Evolutionary conservation across 2,797 vertebrate genomes (phyloP), one percentile per base, ranked within the genome.

Genomic region (Chanos chanos): DNA sequence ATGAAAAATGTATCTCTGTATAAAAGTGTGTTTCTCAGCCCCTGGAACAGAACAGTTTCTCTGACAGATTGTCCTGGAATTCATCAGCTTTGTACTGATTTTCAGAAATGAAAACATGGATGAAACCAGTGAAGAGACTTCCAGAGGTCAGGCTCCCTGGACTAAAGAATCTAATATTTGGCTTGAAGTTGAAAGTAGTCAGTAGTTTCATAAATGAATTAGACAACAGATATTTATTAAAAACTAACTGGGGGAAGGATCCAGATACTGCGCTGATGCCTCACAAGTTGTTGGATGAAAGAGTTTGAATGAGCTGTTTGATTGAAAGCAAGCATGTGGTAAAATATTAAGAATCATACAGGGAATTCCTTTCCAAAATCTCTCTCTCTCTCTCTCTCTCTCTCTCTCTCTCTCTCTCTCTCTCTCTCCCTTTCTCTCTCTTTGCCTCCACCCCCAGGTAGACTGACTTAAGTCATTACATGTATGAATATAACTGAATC

Each of bases 241-340:
- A 52, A 59, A 49, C 33, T 12, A n/a, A n/a, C n/a, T n/a, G n/a
- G n/a, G n/a, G n/a, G n/a, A n/a, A n/a, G n/a, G n/a, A n/a, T n/a
- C n/a, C n/a, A n/a, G n/a, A n/a, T n/a, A n/a, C n/a, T n/a, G n/a
- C n/a, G n/a, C n/a, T n/a, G n/a, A n/a, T n/a, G n/a, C n/a, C n/a
- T n/a, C n/a, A n/a, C 59, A 68, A 66, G 63, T 74, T 61, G 37
- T 55, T 55, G 70, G 74, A 76, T 76, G 66, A 71, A 64, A 69
- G 66, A 76, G 64, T 68, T 71, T 58, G 37, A 50, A 44, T 55
- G 49, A n/a, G n/a, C n/a, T n/a, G n/a, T n/a, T 37, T 70, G 65
- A 75, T 74, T 51, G 72, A 70, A 71, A 47, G 45, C 51, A 52
- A 51, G 56, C 33, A 28, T 65, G 33, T 61, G 33, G 48, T 51